These are phyloP conservation scores for Entomobrya proxima DNA, from an alignment of 2,888 invertebrate species.

Conservation along the genomic window DNA sequence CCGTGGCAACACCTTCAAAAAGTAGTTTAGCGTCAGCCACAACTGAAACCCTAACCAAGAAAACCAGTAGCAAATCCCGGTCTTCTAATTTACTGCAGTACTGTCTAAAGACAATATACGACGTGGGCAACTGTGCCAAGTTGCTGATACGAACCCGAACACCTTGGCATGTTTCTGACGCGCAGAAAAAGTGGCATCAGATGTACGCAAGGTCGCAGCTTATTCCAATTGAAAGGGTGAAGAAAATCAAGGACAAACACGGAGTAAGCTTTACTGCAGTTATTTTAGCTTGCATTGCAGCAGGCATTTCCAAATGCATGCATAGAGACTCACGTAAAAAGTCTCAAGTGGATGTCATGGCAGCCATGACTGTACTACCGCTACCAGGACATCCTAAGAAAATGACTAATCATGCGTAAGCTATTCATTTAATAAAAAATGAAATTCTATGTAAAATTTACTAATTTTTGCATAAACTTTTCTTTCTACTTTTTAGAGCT, in stretches of 20 bases:
- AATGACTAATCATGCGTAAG: conserved; percentile 33
- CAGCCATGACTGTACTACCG: not conserved
- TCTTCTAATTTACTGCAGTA: not conserved
- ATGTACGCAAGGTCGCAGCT: conserved; percentile 7
- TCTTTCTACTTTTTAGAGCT: conserved; percentile 1
- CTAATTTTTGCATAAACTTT: not conserved
- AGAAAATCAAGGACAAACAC: not conserved
- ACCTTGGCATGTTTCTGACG: conserved; percentile 18
- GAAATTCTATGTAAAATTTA: no score
- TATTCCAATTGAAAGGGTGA: conserved; percentile 24
- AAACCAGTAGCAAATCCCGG: no score
- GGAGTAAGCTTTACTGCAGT: conserved; percentile 31
- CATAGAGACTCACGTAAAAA: not conserved
- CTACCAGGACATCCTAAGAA: conserved; percentile 27
- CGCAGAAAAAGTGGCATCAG: conserved; percentile 14
- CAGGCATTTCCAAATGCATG: conserved; percentile 29
- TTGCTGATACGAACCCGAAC: not conserved
- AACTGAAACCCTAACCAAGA: not conserved
- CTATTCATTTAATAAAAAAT: no score
- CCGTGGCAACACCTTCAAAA: not conserved
- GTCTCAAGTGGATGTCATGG: not conserved
- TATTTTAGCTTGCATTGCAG: conserved; percentile 1
- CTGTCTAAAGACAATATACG: not conserved
- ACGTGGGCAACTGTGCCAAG: not conserved
- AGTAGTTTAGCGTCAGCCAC: not conserved